These are phyloP conservation scores for Amphipoea oculea DNA, from an alignment of 2,888 invertebrate species.

Conservation along the genomic window DNA sequence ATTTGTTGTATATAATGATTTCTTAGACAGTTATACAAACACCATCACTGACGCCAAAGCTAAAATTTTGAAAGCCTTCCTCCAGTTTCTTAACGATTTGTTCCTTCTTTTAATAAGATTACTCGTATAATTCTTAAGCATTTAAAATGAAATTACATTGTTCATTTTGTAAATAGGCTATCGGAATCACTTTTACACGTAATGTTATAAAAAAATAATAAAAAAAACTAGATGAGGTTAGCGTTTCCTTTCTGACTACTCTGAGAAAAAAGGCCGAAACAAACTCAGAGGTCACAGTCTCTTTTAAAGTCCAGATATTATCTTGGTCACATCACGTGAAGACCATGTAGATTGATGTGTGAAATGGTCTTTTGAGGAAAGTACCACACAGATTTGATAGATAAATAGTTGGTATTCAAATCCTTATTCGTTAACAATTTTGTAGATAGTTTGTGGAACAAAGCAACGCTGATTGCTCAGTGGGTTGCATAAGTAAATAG, in stretches of 20 bases:
- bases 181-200: no score
- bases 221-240: not conserved
- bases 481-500: constrained; percentile 67
- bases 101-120: not conserved
- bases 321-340: not conserved
- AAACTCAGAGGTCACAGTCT: not conserved
- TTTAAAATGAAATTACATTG: not conserved
- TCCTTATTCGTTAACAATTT: constrained; percentile 18
- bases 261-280: not conserved
- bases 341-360: not conserved
- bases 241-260: not conserved
- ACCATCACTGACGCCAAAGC: no score
- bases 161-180: no score
- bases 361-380: not conserved
- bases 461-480: constrained; percentile 59
- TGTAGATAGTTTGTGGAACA: constrained; percentile 31
- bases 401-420: not conserved
- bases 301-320: not conserved
- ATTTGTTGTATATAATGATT: not conserved
- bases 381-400: not conserved
- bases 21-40: not conserved
- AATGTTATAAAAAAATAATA: not conserved
- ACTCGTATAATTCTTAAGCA: not conserved
- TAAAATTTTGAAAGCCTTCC: not conserved
- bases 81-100: not conserved